Evolutionary conservation across 2,797 vertebrate genomes (phyloP), one percentile per base, ranked within the genome.

Genomic region (Oryzias sinensis): DNA sequence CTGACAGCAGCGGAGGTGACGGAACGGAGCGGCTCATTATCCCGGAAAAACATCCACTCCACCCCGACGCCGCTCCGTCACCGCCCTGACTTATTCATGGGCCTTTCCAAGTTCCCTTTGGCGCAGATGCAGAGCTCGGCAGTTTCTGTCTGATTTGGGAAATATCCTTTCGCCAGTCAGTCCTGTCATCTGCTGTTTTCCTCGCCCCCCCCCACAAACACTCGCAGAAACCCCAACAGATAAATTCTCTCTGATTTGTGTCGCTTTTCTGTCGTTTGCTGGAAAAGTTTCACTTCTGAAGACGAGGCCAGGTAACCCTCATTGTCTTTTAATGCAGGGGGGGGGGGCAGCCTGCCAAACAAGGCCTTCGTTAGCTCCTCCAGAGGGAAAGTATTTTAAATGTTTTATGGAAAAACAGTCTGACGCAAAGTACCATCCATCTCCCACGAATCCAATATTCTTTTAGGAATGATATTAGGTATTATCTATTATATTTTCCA

Each of bases 341-440:
- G 71, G 71, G 71, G 73, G 76, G 81, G 83, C 71, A 78, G 76
- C 61, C 78, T 83, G 77, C 77, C 81, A 74, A 67, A 75, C 71
- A 73, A 71, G 74, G 72, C 81, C 78, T 80, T 84, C 74, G 73
- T 83, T 89, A 89, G 76, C 11, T 37, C 33, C 33, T 37, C 9
- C 33, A 37, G 90, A 96, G 89, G 92, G 96, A 94, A 97, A 95
- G 89, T 96, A 95, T 96, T 98, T 97, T 96, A 94, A 96, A 94
- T 93, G 94, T 95, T 98, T 96, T 94, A 94, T 98, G 96, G 95
- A 95, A 92, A 99, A 99, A 97, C 96, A 99, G 97, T 96, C 94
- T 96, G 96, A 97, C 96, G 94, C 94, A 96, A 96, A 98, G 95
- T 97, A 96, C 98, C 97, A 98, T 98, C 96, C 95, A 97, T 98